Percentiles rank a stretch among this genome's conserved stretches.
Evolutionary conservation across 1,140 invertebrate genomes (phyloP).

Genomic region (Caenorhabditis briggsae): DNA sequence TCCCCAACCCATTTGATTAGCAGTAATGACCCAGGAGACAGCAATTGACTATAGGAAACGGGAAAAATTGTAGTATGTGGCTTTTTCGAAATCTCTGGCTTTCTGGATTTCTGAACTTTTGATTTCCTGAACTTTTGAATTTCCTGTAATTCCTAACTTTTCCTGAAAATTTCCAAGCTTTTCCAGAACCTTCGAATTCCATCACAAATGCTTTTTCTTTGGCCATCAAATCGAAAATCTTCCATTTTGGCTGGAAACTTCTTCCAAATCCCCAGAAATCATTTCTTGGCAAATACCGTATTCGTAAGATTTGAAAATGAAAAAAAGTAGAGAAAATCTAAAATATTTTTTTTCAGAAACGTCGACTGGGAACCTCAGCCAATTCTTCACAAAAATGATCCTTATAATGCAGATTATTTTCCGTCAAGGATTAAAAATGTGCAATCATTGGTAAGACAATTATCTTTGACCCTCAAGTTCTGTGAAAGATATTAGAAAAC

Average conservation of each 20-base stretch:
- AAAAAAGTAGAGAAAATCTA: too few species aligned
- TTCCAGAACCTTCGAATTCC: neutral
- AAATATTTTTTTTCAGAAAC: neutral
- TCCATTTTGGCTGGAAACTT: neutral
- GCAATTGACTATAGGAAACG: slow-evolving; percentile 58
- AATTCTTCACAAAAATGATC: neutral
- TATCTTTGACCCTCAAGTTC: too few species aligned
- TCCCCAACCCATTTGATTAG: slow-evolving; percentile 59
- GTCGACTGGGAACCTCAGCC: neutral
- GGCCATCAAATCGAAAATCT: neutral
- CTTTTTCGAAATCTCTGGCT: too few species aligned
- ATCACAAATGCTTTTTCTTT: neutral
- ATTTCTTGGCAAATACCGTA: neutral
- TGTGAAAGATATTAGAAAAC: too few species aligned
- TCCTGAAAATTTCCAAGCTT: too few species aligned
- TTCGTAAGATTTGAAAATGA: too few species aligned
- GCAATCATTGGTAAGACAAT: neutral
- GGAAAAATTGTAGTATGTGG: slow-evolving; percentile 61
- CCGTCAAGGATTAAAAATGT: neutral
- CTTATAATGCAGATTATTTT: neutral
- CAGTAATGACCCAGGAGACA: slow-evolving; percentile 58
- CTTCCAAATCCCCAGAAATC: neutral
- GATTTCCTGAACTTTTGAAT: too few species aligned
- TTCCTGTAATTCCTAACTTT: too few species aligned
- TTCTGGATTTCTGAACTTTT: too few species aligned